phyloP scores from a whole-genome alignment of 1,140 invertebrate species.

The Rhyacophila brunnea region DNA sequence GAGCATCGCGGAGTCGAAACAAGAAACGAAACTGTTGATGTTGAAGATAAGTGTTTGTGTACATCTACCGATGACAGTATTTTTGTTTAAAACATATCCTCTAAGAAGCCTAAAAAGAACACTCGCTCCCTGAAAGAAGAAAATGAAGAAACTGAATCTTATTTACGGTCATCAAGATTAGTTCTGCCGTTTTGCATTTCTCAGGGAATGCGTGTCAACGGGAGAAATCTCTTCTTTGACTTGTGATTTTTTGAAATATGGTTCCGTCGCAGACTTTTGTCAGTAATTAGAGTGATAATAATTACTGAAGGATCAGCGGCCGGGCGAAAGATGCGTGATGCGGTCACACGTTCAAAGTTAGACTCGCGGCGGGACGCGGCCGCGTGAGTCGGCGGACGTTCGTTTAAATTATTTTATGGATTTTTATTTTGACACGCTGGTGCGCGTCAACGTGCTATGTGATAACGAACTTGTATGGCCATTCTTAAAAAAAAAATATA shows the following conservation, averaged over 20 bases:
- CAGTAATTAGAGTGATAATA: constrained; percentile 24
- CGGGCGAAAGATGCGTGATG: neutral
- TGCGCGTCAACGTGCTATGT: constrained; percentile 16
- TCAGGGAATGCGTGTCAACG: constrained; percentile 20
- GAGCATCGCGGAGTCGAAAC: too few relatives aligned
- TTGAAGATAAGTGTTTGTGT: too few relatives aligned
- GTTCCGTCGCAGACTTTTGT: constrained; percentile 27
- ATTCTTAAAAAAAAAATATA: constrained; percentile 18
- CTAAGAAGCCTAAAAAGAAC: too few relatives aligned
- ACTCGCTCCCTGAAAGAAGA: too few relatives aligned
- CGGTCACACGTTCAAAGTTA: too few relatives aligned
- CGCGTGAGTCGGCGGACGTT: too few relatives aligned
- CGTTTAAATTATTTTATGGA: constrained; percentile 5
- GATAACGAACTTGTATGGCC: constrained; percentile 25
- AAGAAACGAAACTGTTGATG: too few relatives aligned
- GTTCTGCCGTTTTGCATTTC: neutral
- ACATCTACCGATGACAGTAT: too few relatives aligned
- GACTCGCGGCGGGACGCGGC: too few relatives aligned
- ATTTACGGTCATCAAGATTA: too few relatives aligned
- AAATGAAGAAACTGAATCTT: too few relatives aligned
- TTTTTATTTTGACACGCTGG: constrained; percentile 12
- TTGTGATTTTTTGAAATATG: constrained; percentile 17
- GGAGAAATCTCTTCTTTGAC: constrained; percentile 4
- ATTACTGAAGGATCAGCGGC: constrained; percentile 27
- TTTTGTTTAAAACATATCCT: too few relatives aligned